Evolutionary conservation across 2,888 invertebrate genomes (phyloP).

Genomic region (Poecilobothrus nobilitatus): DNA sequence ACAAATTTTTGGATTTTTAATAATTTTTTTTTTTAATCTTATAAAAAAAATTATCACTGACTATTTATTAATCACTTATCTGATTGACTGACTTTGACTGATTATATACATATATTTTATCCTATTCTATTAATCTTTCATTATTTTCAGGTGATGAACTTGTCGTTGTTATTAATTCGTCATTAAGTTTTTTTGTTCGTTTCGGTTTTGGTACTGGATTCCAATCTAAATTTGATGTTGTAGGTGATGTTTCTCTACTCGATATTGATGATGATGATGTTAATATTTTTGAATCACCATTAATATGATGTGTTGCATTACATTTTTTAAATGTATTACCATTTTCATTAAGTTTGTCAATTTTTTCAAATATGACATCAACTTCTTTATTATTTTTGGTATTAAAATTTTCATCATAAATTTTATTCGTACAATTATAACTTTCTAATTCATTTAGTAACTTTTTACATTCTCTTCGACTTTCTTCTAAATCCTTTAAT

Average conservation of each 20-base stretch:
- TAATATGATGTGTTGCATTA: slow-evolving; percentile 13
- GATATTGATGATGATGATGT: slow-evolving; percentile 34
- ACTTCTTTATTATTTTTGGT: neutral
- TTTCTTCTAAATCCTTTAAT: slow-evolving; percentile 7
- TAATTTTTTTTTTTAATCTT: too few species aligned
- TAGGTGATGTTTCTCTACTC: slow-evolving; percentile 39
- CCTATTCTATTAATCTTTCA: neutral
- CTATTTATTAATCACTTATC: too few species aligned
- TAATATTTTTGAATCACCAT: slow-evolving; percentile 21
- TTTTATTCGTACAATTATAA: slow-evolving; percentile 7
- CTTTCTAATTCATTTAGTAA: slow-evolving; percentile 1
- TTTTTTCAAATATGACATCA: slow-evolving; percentile 5
- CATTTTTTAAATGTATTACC: slow-evolving; percentile 19
- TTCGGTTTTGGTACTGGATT: slow-evolving; percentile 43
- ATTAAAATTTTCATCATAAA: neutral
- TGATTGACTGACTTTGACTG: too few species aligned
- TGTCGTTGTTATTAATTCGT: neutral
- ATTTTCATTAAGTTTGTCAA: slow-evolving; percentile 10
- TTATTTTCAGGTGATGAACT: neutral
- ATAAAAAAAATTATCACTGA: too few species aligned
- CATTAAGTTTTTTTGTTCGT: slow-evolving; percentile 32
- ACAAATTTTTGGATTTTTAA: too few species aligned
- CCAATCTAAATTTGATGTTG: slow-evolving; percentile 41
- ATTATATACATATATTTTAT: too few species aligned
- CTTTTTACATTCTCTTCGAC: neutral